Evolutionary conservation across 1,140 invertebrate genomes (phyloP).

Genomic region (Aphelinus atriplicis): DNA sequence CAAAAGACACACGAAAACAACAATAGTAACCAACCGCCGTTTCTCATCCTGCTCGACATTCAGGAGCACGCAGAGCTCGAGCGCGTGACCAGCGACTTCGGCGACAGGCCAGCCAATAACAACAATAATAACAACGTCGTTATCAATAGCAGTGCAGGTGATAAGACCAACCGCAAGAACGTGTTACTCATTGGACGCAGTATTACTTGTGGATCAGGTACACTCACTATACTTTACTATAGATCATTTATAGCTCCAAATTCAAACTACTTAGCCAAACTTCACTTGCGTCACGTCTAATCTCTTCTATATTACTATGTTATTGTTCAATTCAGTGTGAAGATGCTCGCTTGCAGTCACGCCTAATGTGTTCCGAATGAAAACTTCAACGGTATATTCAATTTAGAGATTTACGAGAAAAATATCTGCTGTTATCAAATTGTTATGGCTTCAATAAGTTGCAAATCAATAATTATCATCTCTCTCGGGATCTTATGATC

Average conservation of each 20-base stretch:
- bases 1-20: conserved; percentile 60
- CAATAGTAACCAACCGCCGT: conserved; percentile 55
- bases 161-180: conserved; percentile 15
- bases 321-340: too few relatives aligned
- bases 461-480: too few relatives aligned
- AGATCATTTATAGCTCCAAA: not conserved
- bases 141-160: conserved; percentile 29
- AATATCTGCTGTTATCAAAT: too few relatives aligned
- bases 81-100: conserved; percentile 37
- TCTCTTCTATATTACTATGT: too few relatives aligned
- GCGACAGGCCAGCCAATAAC: conserved; percentile 23
- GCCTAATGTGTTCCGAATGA: too few relatives aligned
- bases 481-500: too few relatives aligned
- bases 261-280: not conserved
- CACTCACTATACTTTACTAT: not conserved
- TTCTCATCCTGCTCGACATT: conserved; percentile 58
- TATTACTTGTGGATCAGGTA: conserved; percentile 29
- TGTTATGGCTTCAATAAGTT: too few relatives aligned
- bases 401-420: too few relatives aligned
- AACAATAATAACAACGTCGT: conserved; percentile 38
- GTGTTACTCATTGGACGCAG: conserved; percentile 21
- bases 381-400: too few relatives aligned
- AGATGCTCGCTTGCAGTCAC: too few relatives aligned
- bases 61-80: conserved; percentile 52
- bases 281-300: too few relatives aligned